Base-by-base conservation (phyloP, 2,113 vertebrate species). In the Phalacrocorax pelagicus region DNA sequence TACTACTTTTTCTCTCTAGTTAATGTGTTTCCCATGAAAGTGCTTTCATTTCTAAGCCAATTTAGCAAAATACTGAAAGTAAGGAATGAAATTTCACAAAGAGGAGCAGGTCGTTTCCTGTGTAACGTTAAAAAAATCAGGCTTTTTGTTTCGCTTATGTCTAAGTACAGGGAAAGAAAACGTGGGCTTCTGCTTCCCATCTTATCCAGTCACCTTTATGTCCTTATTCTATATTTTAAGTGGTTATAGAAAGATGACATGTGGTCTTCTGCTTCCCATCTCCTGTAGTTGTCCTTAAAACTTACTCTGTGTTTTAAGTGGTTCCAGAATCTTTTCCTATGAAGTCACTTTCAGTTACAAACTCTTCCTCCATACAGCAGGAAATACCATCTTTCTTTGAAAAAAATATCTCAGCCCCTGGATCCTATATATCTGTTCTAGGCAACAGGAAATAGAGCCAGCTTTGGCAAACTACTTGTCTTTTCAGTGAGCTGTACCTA, bases 1-100 rank as follows among this genome's bases (percentile, higher is more conserved):
- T 69, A 12, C 11, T 27, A 1, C 38, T 82, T 92, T 85, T 94
- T 58, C 77, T 94, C 81, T 75, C 26, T 55, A 34, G 74, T 16
- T 85, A 82, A 72, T 73, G 47, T 66, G n/a, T 79, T 90, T 73
- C n/a, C 55, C 80, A 7, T 65, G 23, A 47, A 93, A 92, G 72
- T 74, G 81, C 86, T 94, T 94, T 95, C 38, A 82, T 95, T 94
- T 91, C 75, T 82, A 22, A 81, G 94, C 67, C 94, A 58, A 34
- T 97, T 95, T 62, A 70, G 66, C n/a, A 77, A 90, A 91, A 55
- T 87, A 42, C 20, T 65, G 34, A 9, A 74, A 72, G 47, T 23
- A 42, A 81, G 86, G 66, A 40, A 24, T 51, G 73, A 79, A 81
- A 38, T 91, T 75, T 59, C 82, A 26, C 29, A 6, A 29, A 61